Evolutionary conservation across 2,113 vertebrate genomes (phyloP), one percentile per base, ranked within the genome.

Genomic region (Rissa tridactyla): DNA sequence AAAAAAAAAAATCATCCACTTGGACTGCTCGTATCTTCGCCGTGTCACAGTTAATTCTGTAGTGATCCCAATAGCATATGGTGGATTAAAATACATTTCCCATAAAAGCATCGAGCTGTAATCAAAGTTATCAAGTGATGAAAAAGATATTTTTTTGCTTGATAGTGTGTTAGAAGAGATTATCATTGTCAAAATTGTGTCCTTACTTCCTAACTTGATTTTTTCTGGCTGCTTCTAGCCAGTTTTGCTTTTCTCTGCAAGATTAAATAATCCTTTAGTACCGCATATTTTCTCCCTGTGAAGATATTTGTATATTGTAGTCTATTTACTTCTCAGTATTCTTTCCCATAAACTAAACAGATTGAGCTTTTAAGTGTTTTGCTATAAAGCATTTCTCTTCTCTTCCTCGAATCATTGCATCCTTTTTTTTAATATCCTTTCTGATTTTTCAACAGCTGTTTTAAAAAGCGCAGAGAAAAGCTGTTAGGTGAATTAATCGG

Each of bases 181-280:
- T 64, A 54, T 7, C 12, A 13, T 65, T 82, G 40, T 91, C 47
- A 69, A 68, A 89, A 61, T 54, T 73, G 10, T 40, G 27, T 73
- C 17, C 46, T 71, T 65, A 44, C 34, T 87, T 92, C 32, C 46
- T 77, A 72, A 36, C 27, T 89, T 78, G 17, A 22, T 86, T 88
- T 92, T 79, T 64, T 65, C 60, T 79, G 5, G 11, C 21, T 92
- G 49, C 27, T 85, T 89, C 62, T 88, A 82, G 40, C 11, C 44
- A 68, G 65, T 82, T 94, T 94, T 89, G 47, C 69, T 92, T 94
- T 92, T 69, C 62, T 87, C 27, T 61, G 58, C 52, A 91, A 85
- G 81, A 85, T 42, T 79, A 94, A 95, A 85, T 82, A 95, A 84
- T 78, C 69, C 77, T 91, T 89, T 94, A 91, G 55, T 94, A 34